Base-by-base conservation (phyloP, 2,888 invertebrate species). In the Ormyrus rosae region DNA sequence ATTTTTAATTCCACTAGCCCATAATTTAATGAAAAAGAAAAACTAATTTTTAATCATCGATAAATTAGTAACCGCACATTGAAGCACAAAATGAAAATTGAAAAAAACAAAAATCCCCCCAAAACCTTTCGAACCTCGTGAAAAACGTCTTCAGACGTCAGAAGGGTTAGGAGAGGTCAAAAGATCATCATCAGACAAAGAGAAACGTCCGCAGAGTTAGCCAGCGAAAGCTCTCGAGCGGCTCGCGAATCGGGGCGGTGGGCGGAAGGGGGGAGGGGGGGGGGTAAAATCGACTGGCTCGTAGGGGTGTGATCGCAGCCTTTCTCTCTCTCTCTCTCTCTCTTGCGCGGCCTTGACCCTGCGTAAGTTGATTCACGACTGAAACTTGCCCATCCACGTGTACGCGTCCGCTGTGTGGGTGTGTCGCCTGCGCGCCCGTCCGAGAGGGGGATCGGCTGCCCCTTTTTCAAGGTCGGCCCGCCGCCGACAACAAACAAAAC, bases 241-340 rank as follows among this genome's bases (percentile, higher is more conserved):
- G 19, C 19, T 19, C 19, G 19, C 19, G 19, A 19, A 19, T 19
- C 5, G 46, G 6, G 1, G 56, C 55, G 19, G 6, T 45, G 19
- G 5, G 55, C 9, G 19, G 7, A 6, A 51, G 56, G 11, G 19
- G 9, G 48, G 48, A 10, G 9, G 48, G 48, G 11, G 79, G 46
- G 13, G 46, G 11, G 45, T 19, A 56, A 69, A 77, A 73, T 77
- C 68, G 73, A 77, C 77, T 64, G 63, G 53, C 56, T 56, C 53
- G 51, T 48, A 70, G 61, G 75, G 74, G 50, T 71, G 77, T 72
- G 80, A 78, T 82, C 80, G 83, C 78, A 76, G 77, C 77, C 82
- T 74, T 68, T 81, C 73, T 60, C 82, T 64, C 65, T 68, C 72
- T 65, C 76, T 71, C 70, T 81, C 78, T 75, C 82, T 70, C 69